Base-by-base conservation (phyloP, 1,140 invertebrate genomes). In the Sycobia sp. region DNA sequence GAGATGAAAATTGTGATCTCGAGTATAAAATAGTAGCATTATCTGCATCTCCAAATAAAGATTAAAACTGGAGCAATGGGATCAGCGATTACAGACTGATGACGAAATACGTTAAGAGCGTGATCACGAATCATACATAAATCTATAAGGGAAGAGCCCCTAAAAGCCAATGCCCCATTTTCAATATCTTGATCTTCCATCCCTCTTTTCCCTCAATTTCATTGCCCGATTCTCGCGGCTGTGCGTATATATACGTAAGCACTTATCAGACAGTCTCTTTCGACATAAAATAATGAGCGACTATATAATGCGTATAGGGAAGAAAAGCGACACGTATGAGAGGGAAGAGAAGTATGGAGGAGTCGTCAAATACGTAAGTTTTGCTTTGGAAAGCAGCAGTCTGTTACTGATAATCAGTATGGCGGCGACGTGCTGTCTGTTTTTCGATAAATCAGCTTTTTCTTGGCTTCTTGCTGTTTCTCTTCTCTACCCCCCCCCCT, bases 351-450 rank as follows among this genome's bases (percentile, higher is more conserved):
- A n/a, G n/a, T n/a, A n/a, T n/a, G n/a, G n/a, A n/a, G n/a, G n/a
- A n/a, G n/a, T n/a, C n/a, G n/a, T n/a, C n/a, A n/a, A n/a, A n/a
- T n/a, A n/a, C 25, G 20, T 32, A 29, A 61, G 29, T 29, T 14
- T 56, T 55, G 46, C 59, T 54, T 41, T 13, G 29, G 56, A 62
- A 55, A 43, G n/a, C n/a, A n/a, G n/a, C 43, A 64, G 62, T 58
- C 51, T 64, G 46, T 36, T 7, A 22, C 16, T 57, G 62, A 64
- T 57, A 64, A n/a, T 44, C 27, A n/a, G 47, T 7, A 41, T n/a
- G n/a, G 13, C 11, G 62, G 62, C 55, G 55, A 55, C 62, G 55
- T n/a, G 55, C 62, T 54, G 62, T 65, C 62, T 65, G 55, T 65
- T 65, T 65, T 64, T 51, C 49, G 47, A 57, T 64, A 64, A 57